Percentiles rank a stretch among this genome's conserved stretches.
Evolutionary conservation across 2,113 vertebrate species (phyloP).

Genomic region (Himantopus leucocephalus): DNA sequence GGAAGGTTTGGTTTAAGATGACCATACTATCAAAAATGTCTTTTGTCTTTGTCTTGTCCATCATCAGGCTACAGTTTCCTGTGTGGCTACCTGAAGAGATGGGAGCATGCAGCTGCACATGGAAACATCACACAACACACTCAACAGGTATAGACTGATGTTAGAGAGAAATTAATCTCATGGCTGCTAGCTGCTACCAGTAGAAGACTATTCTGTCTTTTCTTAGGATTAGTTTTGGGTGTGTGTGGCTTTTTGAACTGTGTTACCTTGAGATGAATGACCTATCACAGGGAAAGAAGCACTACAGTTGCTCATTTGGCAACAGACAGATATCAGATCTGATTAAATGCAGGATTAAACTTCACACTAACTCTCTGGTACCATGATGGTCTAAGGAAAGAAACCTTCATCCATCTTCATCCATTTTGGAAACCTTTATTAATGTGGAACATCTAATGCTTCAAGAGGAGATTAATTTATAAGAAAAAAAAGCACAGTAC

Average conservation of each 20-base stretch:
- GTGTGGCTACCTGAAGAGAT: not conserved
- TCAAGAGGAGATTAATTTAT: not conserved
- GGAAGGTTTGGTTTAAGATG: not conserved
- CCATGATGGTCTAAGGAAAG: not conserved
- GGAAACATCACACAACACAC: not conserved
- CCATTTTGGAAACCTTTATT: not conserved
- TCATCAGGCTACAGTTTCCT: not conserved
- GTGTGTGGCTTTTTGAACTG: not conserved
- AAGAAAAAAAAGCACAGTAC: not conserved
- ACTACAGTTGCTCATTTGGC: not conserved
- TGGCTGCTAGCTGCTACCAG: not conserved
- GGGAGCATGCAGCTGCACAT: fast-evolving
- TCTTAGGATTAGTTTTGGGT: not conserved
- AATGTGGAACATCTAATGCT: not conserved
- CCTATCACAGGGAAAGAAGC: not conserved
- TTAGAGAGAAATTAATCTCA: not conserved
- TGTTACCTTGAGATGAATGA: not conserved
- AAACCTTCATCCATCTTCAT: not conserved
- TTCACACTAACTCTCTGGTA: not conserved
- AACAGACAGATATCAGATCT: not conserved
- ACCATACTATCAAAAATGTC: not conserved
- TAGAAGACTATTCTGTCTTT: not conserved
- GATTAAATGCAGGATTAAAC: not conserved
- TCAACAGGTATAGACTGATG: not conserved
- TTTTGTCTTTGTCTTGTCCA: not conserved